phyloP scores from a whole-genome alignment of 2,888 invertebrate species.

The Amiota mariae region DNA sequence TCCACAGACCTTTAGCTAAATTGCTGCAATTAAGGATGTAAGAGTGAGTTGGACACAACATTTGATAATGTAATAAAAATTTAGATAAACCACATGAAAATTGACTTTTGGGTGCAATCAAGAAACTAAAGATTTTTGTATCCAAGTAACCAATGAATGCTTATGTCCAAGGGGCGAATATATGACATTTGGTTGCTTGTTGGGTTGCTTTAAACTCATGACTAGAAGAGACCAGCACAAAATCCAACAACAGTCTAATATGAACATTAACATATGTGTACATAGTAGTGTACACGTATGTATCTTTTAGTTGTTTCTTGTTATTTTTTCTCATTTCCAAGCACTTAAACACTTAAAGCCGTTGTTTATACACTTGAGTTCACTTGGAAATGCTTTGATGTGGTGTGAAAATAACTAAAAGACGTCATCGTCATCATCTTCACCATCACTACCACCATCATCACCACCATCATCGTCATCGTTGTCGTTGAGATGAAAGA shows the following conservation, averaged over 20 bases:
- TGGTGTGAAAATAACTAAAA: constrained; percentile 59
- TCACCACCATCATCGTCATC: too few species aligned
- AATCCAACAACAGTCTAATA: too few species aligned
- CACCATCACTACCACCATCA: too few species aligned
- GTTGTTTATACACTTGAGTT: constrained; percentile 66
- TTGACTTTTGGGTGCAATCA: constrained; percentile 13
- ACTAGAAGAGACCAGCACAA: too few species aligned
- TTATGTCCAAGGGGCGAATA: background rate
- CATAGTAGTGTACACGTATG: background rate
- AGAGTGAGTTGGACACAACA: too few species aligned
- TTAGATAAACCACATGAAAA: constrained; percentile 2
- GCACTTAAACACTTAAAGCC: constrained; percentile 66
- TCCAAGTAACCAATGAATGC: background rate
- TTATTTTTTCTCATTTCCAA: constrained; percentile 58
- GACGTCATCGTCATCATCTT: constrained; percentile 26
- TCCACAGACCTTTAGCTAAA: too few species aligned
- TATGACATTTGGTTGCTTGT: background rate
- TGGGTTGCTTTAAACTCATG: too few species aligned
- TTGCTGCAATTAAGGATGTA: too few species aligned
- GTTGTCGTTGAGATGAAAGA: too few species aligned
- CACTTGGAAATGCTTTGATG: constrained; percentile 58
- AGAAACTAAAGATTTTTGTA: background rate
- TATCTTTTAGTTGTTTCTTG: constrained; percentile 11
- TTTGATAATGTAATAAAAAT: constrained; percentile 12
- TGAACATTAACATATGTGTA: constrained; percentile 8